phyloP scores from a whole-genome alignment of 2,113 vertebrate species.

The Ciconia maguari region DNA sequence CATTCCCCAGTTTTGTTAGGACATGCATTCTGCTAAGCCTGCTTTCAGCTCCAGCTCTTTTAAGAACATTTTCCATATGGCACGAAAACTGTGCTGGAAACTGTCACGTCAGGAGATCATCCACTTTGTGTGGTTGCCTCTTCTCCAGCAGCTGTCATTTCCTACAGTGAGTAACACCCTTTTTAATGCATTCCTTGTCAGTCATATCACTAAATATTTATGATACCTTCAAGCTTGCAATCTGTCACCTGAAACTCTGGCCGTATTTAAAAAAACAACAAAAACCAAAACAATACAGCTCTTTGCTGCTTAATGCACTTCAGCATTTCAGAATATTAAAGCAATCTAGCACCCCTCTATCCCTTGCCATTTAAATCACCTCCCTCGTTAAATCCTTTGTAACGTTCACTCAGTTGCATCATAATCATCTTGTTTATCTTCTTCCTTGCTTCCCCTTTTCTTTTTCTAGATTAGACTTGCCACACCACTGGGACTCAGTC shows the following conservation, averaged over 20 bases:
- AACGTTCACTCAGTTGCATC: not conserved
- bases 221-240: not conserved
- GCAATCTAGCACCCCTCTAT: not conserved
- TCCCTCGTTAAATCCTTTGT: not conserved
- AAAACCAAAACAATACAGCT: not conserved
- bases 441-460: not conserved
- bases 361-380: not conserved
- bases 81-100: not conserved
- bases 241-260: not conserved
- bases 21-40: not conserved
- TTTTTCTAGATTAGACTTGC: not conserved
- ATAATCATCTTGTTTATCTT: not conserved
- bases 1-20: not conserved
- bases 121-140: not conserved
- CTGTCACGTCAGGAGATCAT: not conserved
- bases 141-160: not conserved
- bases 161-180: not conserved
- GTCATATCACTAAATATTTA: not conserved
- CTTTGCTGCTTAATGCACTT: not conserved
- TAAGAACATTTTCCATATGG: not conserved
- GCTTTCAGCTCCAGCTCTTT: not conserved
- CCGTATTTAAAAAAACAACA: rapidly evolving
- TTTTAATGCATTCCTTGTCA: not conserved
- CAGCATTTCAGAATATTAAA: not conserved
- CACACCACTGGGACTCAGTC: not conserved